Evolutionary conservation across 2,113 vertebrate species (phyloP).

Genomic region (Anas platyrhynchos): DNA sequence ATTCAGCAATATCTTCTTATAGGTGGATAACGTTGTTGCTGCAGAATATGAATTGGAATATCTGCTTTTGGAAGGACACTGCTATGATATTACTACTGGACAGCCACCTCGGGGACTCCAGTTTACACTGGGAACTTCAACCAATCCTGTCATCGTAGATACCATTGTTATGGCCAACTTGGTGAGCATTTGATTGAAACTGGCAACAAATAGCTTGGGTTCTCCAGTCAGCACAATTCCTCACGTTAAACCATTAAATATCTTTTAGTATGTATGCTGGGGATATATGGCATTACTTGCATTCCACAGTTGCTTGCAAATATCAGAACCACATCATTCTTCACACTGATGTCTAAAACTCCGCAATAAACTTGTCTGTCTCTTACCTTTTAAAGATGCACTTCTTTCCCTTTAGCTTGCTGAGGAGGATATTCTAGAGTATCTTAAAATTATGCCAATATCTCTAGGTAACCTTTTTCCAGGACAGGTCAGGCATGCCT

Average conservation of each 20-base stretch:
- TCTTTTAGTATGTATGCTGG: accelerated
- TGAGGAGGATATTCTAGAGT: neutral
- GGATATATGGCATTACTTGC: accelerated
- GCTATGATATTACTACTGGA: conserved; percentile 96
- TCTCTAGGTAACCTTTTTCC: neutral
- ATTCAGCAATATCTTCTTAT: neutral
- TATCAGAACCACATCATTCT: neutral
- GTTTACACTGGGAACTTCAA: conserved; percentile 91
- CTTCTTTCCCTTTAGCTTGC: neutral
- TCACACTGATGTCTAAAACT: neutral
- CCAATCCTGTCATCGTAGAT: conserved; percentile 88
- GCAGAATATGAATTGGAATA: conserved; percentile 96
- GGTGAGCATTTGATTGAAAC: conserved; percentile 60
- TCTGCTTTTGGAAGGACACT: conserved; percentile 94
- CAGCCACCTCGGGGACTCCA: conserved; percentile 96
- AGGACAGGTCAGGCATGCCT: neutral
- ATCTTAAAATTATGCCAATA: neutral
- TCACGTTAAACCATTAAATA: accelerated
- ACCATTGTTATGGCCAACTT: conserved; percentile 99
- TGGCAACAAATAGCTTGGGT: neutral
- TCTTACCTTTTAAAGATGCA: neutral
- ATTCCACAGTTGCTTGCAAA: neutral
- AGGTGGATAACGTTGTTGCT: conserved; percentile 92
- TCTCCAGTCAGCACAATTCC: neutral
- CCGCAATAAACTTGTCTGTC: neutral